Base-by-base conservation (phyloP, 2,888 invertebrate genomes). In the Parasteatoda lunata region DNA sequence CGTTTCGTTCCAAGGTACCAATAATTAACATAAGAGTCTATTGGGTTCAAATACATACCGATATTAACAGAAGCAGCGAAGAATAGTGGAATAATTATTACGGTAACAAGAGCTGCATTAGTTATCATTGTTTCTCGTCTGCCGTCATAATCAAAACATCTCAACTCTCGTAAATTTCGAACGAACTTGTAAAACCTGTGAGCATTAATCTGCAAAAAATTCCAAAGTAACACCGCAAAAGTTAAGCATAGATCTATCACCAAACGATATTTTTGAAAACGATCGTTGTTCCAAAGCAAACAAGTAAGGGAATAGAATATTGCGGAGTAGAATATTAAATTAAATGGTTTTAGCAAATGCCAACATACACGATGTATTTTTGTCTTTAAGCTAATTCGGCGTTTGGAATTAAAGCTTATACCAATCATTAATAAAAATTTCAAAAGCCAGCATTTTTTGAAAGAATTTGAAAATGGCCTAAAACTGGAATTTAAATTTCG, bases 151-250 rank as follows among this genome's bases (percentile, higher is more conserved):
- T 51, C 52, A 5, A n/a, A n/a, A n/a, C 51, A 72, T 72, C 72
- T 8, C 9, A 51, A 9, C 6, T 8, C 15, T 6, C 51, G 49
- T 13, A 72, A 11, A 48, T n/a, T 11, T n/a, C 72, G 15, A 11
- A 72, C 49, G 30, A 72, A 72, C 15, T 15, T n/a, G 52, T 15
- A 52, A 6, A 9, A 51, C 11, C 51, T n/a, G 4, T 52, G 30
- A 30, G 72, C 49, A 51, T 52, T 48, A n/a, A 72, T 8, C 30
- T 72, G 48, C 3, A 51, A 51, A n/a, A 51, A 52, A 30, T 49
- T 49, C 72, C 72, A 72, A 15, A 72, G 72, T n/a, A 72, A 15
- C 15, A 72, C 72, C 0, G 72, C 15, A 15, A 72, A 30, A 51
- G 51, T 72, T 11, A 72, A 49, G 30, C 72, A n/a, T 49, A 72